These are phyloP conservation scores for Gasterosteus aculeatus DNA, from an alignment of 2,113 vertebrate genomes.

Conservation along the genomic window DNA sequence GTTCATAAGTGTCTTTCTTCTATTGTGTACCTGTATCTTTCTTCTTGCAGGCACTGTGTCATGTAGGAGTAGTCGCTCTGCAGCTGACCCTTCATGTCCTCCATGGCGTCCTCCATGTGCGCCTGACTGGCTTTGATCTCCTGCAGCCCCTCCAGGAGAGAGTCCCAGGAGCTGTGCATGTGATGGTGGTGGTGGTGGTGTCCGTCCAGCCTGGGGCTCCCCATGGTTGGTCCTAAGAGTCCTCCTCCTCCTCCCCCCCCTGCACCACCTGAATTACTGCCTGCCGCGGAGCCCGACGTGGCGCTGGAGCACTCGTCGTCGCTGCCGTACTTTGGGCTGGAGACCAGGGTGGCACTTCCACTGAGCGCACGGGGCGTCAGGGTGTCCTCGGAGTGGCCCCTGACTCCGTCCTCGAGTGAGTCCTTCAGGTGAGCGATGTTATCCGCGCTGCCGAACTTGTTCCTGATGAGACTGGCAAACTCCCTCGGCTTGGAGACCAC, in stretches of 20 bases:
- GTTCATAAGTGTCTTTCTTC: neutral
- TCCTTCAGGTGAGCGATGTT: constrained; percentile 98
- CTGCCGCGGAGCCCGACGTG: constrained; percentile 88
- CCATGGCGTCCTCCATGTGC: constrained; percentile 94
- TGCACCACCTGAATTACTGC: constrained; percentile 90
- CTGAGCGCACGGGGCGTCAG: constrained; percentile 87
- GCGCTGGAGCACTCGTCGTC: constrained; percentile 97
- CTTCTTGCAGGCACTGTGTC: constrained; percentile 97
- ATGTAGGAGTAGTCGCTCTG: constrained; percentile 97
- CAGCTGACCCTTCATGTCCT: constrained; percentile 95
- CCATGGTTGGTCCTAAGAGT: constrained; percentile 79
- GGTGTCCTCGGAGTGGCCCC: constrained; percentile 85
- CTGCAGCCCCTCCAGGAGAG: constrained; percentile 92
- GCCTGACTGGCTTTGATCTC: constrained; percentile 95
- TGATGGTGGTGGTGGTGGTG: constrained; percentile 87
- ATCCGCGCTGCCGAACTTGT: constrained; percentile 97
- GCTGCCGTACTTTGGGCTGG: constrained; percentile 96
- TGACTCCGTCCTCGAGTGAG: constrained; percentile 86
- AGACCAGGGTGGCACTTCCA: constrained; percentile 94
- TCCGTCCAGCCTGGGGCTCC: constrained; percentile 91
- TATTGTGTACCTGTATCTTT: constrained; percentile 82
- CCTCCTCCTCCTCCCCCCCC: constrained; percentile 72
- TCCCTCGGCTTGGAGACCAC: constrained; percentile 97
- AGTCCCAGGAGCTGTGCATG: constrained; percentile 86
- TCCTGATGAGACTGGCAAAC: constrained; percentile 96